These are phyloP conservation scores for Grantiella picta DNA, from an alignment of 2,113 vertebrate genomes.

Conservation along the genomic window DNA sequence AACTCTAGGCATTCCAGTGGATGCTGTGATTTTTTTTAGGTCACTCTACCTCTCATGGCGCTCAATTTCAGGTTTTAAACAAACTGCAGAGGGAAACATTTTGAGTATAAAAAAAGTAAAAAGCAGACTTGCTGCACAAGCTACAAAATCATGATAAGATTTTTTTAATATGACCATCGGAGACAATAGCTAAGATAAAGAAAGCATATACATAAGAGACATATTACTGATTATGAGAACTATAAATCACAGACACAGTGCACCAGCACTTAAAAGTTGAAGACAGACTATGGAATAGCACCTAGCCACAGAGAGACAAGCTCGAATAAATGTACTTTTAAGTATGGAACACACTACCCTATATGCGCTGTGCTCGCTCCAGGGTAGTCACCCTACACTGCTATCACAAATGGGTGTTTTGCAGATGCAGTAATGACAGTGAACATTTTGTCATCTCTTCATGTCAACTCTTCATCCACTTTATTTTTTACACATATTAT, in stretches of 20 bases:
- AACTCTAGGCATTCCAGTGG: not conserved
- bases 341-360: not conserved
- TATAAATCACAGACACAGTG: slow-evolving; percentile 60
- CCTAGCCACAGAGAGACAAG: slow-evolving; percentile 38
- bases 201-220: slow-evolving; percentile 62
- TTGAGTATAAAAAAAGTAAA: slow-evolving; percentile 54
- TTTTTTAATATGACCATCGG: slow-evolving; percentile 69
- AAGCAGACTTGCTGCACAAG: slow-evolving; percentile 19
- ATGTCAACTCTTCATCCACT: not conserved
- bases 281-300: slow-evolving; percentile 42
- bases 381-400: not conserved
- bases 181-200: slow-evolving; percentile 57
- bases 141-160: slow-evolving; percentile 54
- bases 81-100: slow-evolving; percentile 23
- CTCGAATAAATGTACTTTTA: slow-evolving; percentile 44
- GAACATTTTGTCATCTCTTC: not conserved
- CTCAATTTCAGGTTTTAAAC: slow-evolving; percentile 45
- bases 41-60: slow-evolving; percentile 21
- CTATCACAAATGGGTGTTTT: not conserved
- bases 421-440: not conserved
- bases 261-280: slow-evolving; percentile 61
- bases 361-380: not conserved
- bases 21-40: not conserved
- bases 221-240: slow-evolving; percentile 74
- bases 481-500: not conserved